These are phyloP conservation scores for Drosophila tani DNA, from an alignment of 1,140 invertebrate genomes.

Conservation along the genomic window DNA sequence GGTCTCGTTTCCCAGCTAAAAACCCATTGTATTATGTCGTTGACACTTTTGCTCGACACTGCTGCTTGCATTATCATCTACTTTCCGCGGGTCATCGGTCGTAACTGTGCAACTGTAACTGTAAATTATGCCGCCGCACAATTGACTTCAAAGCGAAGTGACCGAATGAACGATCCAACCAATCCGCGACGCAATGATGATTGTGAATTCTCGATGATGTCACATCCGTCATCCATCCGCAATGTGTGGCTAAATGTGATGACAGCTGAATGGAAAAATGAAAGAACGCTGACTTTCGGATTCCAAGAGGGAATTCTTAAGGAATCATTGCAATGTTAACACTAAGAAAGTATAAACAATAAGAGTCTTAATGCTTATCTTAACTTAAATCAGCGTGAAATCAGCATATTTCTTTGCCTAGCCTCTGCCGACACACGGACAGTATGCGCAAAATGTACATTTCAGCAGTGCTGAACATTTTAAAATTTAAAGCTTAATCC, in stretches of 20 bases:
- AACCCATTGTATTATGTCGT: constrained; percentile 6
- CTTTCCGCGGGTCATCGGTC: constrained; percentile 31
- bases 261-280: constrained; percentile 2
- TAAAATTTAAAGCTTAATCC: too few species aligned
- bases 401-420: too few species aligned
- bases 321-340: background rate
- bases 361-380: too few species aligned
- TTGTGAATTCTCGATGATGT: constrained; percentile 62
- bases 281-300: constrained; percentile 6
- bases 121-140: constrained; percentile 57
- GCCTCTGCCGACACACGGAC: too few species aligned
- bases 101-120: constrained; percentile 43
- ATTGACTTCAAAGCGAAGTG: constrained; percentile 67
- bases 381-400: too few species aligned
- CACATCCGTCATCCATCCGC: constrained; percentile 63
- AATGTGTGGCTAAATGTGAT: constrained; percentile 14
- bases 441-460: too few species aligned
- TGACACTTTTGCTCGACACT: constrained; percentile 28
- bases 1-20: constrained; percentile 18
- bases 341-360: too few species aligned
- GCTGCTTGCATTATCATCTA: constrained; percentile 37
- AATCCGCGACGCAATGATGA: constrained; percentile 14
- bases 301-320: background rate
- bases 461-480: too few species aligned
- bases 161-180: background rate